A percentile compares a stretch with the other conserved stretches of the same genome.
Conservation (phyloP, 2,113 vertebrate species). For the Catharus fuscescens region DNA sequence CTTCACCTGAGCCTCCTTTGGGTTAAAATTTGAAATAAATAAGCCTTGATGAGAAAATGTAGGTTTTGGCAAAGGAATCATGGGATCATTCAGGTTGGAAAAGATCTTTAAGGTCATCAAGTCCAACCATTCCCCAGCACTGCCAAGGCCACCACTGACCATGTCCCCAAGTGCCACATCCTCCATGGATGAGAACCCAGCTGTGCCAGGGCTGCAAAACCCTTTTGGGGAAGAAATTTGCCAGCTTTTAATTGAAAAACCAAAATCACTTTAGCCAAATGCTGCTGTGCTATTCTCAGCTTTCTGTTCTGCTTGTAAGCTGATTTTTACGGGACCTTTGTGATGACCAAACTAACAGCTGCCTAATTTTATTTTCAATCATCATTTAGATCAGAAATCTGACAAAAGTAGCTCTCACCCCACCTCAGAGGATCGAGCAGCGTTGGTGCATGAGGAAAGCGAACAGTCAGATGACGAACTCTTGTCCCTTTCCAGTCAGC, state of each 20-base stretch:
- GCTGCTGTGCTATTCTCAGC: neutral
- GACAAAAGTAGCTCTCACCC: constrained; percentile 80
- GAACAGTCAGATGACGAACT: constrained; percentile 98
- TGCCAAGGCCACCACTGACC: neutral
- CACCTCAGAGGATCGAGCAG: constrained; percentile 83
- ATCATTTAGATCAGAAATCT: constrained; percentile 78
- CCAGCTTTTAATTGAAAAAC: neutral
- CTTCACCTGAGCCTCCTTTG: neutral
- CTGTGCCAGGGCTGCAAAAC: neutral
- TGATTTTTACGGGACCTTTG: neutral
- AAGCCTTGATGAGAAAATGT: neutral
- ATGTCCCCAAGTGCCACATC: neutral
- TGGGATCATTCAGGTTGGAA: neutral
- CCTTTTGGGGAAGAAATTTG: neutral
- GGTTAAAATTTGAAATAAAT: neutral
- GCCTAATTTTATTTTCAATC: constrained; percentile 49
- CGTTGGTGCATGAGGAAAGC: constrained; percentile 88
- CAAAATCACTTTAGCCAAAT: neutral
- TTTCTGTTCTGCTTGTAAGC: neutral
- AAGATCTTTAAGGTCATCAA: neutral
- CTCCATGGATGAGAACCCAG: neutral
- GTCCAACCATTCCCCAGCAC: neutral
- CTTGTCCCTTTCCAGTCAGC: constrained; percentile 94
- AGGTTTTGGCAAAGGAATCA: neutral
- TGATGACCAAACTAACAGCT: constrained; percentile 9